These are phyloP conservation scores for Lepus americanus DNA, from an alignment of 2,113 vertebrate species.

Conservation along the genomic window DNA sequence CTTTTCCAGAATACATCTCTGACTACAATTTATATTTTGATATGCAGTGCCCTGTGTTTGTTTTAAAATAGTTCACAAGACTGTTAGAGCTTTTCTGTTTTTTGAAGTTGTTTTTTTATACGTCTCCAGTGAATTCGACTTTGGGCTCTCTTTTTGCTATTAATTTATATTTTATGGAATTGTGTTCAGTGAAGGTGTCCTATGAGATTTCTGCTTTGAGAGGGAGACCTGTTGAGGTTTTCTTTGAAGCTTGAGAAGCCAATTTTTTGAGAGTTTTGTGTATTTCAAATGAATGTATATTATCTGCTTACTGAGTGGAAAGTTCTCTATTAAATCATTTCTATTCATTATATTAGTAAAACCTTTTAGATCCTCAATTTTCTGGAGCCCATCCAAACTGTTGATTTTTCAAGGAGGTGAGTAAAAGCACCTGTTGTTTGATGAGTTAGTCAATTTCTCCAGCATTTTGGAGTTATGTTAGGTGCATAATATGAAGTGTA, in stretches of 20 bases:
- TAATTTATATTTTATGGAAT: slow-evolving; percentile 69
- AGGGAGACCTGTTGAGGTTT: neutral
- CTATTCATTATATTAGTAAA: neutral
- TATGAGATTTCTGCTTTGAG: slow-evolving; percentile 41
- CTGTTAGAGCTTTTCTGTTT: neutral
- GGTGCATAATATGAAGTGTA: neutral
- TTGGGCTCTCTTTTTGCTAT: slow-evolving; percentile 52
- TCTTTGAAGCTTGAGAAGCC: slow-evolving; percentile 4
- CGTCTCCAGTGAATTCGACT: slow-evolving; percentile 50
- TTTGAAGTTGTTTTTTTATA: slow-evolving; percentile 61
- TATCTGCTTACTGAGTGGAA: neutral
- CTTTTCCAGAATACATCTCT: neutral
- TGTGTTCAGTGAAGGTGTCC: neutral
- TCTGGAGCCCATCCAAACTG: neutral
- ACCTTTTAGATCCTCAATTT: neutral
- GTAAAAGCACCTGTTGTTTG: neutral
- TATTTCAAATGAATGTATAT: slow-evolving; percentile 14
- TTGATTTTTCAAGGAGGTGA: neutral
- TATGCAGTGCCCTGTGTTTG: neutral
- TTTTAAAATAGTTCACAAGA: slow-evolving; percentile 20
- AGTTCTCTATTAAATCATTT: slow-evolving; percentile 17
- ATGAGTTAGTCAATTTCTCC: neutral
- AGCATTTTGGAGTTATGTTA: slow-evolving; percentile 15
- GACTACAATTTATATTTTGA: neutral
- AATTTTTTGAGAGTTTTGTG: slow-evolving; percentile 31